Conservation (phyloP, 2,113 vertebrate genomes). For the Kryptolebias marmoratus region DNA sequence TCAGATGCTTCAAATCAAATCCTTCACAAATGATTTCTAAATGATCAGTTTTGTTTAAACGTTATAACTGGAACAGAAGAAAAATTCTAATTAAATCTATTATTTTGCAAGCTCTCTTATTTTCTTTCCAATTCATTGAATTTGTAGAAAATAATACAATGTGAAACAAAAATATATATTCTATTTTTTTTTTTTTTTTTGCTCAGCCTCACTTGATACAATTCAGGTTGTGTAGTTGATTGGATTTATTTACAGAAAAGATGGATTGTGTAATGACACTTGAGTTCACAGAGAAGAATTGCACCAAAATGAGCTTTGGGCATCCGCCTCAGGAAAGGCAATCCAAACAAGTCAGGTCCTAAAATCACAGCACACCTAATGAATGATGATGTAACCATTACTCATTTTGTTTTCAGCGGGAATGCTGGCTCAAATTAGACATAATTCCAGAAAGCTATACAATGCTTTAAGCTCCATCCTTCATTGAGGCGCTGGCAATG, state of each 20-base stretch:
- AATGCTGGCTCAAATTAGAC: slow-evolving; percentile 38
- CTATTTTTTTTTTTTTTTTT: neutral
- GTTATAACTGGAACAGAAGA: neutral
- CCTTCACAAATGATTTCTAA: slow-evolving; percentile 24
- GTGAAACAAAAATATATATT: neutral
- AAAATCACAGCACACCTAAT: slow-evolving; percentile 35
- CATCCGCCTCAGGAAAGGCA: slow-evolving; percentile 23
- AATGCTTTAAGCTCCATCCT: slow-evolving; percentile 32
- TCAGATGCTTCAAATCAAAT: slow-evolving; percentile 3
- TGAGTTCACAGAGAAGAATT: slow-evolving; percentile 14
- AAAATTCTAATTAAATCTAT: neutral
- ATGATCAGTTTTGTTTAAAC: neutral
- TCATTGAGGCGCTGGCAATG: slow-evolving; percentile 19
- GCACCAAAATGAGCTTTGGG: slow-evolving; percentile 19
- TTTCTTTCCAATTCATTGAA: neutral
- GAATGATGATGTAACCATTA: slow-evolving; percentile 45
- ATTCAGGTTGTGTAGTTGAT: neutral
- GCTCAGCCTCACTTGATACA: neutral
- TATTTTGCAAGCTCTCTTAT: neutral
- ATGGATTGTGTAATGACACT: slow-evolving; percentile 47
- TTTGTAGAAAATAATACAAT: neutral
- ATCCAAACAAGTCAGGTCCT: slow-evolving; percentile 13
- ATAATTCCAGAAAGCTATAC: slow-evolving; percentile 47
- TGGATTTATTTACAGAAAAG: slow-evolving; percentile 18
- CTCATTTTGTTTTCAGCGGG: slow-evolving; percentile 28